phyloP scores from a whole-genome alignment of 2,888 invertebrate species.

The Cabera pusaria region DNA sequence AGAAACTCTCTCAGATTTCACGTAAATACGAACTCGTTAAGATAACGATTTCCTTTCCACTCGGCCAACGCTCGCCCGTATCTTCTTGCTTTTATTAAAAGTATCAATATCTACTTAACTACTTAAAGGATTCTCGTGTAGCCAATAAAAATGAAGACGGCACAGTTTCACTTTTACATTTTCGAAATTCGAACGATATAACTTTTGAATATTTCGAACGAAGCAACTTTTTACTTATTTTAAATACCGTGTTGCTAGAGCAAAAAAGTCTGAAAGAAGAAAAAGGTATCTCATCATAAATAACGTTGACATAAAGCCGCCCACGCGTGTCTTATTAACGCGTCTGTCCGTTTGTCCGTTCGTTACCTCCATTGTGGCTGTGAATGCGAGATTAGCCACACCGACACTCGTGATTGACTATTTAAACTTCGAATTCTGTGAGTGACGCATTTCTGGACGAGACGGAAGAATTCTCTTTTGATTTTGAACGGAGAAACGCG shows the following conservation, averaged over 20 bases:
- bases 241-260: slow-evolving; percentile 46
- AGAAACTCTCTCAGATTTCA: slow-evolving; percentile 74
- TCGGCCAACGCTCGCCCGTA: slow-evolving; percentile 57
- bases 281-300: slow-evolving; percentile 74
- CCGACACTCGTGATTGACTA: slow-evolving; percentile 79
- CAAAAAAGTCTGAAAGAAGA: slow-evolving; percentile 60
- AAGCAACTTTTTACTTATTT: neutral
- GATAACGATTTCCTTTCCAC: slow-evolving; percentile 80
- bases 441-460: slow-evolving; percentile 58
- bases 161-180: slow-evolving; percentile 24
- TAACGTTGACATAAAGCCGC: slow-evolving; percentile 80
- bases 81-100: slow-evolving; percentile 68
- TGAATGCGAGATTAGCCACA: slow-evolving; percentile 80
- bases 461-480: slow-evolving; percentile 28
- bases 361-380: slow-evolving; percentile 78
- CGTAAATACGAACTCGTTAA: slow-evolving; percentile 77
- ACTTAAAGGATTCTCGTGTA: slow-evolving; percentile 61
- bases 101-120: slow-evolving; percentile 55
- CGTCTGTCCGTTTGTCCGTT: slow-evolving; percentile 78
- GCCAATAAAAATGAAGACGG: slow-evolving; percentile 49
- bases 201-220: slow-evolving; percentile 11
- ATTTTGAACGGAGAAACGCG: slow-evolving; percentile 19
- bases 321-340: slow-evolving; percentile 80
- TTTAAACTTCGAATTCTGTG: slow-evolving; percentile 68
- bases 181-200: slow-evolving; percentile 31